These are phyloP conservation scores for Phymastichus coffea DNA, from an alignment of 1,140 invertebrate genomes.

Conservation along the genomic window DNA sequence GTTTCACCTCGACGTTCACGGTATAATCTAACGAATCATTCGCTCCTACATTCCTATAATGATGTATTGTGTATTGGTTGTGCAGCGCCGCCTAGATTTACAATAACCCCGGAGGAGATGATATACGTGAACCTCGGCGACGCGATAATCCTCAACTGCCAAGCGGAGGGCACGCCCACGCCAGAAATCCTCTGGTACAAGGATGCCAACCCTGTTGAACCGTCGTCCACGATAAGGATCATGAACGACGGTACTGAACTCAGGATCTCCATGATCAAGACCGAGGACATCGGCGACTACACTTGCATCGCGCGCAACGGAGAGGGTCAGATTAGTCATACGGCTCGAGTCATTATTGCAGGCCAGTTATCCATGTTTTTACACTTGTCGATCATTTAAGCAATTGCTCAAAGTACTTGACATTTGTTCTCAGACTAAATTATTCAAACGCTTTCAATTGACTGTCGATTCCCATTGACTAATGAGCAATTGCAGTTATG, in stretches of 20 bases:
- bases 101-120: constrained; percentile 87
- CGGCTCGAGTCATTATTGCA: constrained; percentile 91
- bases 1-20: constrained; percentile 94
- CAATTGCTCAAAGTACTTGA: no score
- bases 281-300: constrained; percentile 93
- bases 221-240: constrained; percentile 79
- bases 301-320: constrained; percentile 92
- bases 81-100: constrained; percentile 84
- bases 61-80: background rate
- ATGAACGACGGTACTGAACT: constrained; percentile 91
- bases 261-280: constrained; percentile 84
- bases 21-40: constrained; percentile 50
- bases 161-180: constrained; percentile 88
- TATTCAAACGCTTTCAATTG: no score
- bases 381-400: no score
- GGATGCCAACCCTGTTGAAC: constrained; percentile 85
- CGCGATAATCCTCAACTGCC: constrained; percentile 92
- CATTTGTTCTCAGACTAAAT: no score
- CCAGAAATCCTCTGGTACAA: constrained; percentile 92
- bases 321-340: constrained; percentile 91
- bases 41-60: no score
- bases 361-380: constrained; percentile 72
- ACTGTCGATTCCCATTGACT: no score
- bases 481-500: no score
- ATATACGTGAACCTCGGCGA: constrained; percentile 95